phyloP scores from a whole-genome alignment of 2,797 vertebrate genomes.

The Trachurus trachurus region DNA sequence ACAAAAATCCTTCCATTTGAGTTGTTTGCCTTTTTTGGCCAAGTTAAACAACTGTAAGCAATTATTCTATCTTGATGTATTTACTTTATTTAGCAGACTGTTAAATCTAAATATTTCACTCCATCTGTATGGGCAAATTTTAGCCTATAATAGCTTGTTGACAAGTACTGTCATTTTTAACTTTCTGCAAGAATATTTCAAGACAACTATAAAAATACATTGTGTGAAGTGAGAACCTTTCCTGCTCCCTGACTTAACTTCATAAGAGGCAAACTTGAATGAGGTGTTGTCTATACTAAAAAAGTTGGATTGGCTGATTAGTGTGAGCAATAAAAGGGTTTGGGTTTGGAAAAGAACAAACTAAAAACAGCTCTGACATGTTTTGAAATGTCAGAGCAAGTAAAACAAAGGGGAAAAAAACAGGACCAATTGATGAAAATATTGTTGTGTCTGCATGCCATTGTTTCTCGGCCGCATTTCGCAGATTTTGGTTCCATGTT shows the following conservation, averaged over 20 bases:
- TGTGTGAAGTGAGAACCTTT: constrained; percentile 17
- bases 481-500: constrained; percentile 41
- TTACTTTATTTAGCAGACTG: constrained; percentile 65
- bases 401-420: constrained; percentile 17
- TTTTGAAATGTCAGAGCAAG: constrained; percentile 43
- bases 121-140: constrained; percentile 33
- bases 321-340: constrained; percentile 48
- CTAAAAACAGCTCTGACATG: constrained; percentile 50
- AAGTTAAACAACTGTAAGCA: constrained; percentile 76
- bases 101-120: constrained; percentile 39
- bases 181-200: not conserved
- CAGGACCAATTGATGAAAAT: constrained; percentile 48
- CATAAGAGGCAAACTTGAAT: constrained; percentile 40
- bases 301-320: constrained; percentile 40
- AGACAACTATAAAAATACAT: no score
- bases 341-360: constrained; percentile 40
- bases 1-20: constrained; percentile 29
- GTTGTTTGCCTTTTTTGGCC: constrained; percentile 50
- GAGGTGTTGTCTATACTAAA: constrained; percentile 48
- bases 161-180: constrained; percentile 52
- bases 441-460: constrained; percentile 50
- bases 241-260: constrained; percentile 33
- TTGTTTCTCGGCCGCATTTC: constrained; percentile 48
- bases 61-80: constrained; percentile 62
- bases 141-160: constrained; percentile 52